These are phyloP conservation scores for Armadillidium nasatum DNA, from an alignment of 1,140 invertebrate genomes.

Conservation along the genomic window DNA sequence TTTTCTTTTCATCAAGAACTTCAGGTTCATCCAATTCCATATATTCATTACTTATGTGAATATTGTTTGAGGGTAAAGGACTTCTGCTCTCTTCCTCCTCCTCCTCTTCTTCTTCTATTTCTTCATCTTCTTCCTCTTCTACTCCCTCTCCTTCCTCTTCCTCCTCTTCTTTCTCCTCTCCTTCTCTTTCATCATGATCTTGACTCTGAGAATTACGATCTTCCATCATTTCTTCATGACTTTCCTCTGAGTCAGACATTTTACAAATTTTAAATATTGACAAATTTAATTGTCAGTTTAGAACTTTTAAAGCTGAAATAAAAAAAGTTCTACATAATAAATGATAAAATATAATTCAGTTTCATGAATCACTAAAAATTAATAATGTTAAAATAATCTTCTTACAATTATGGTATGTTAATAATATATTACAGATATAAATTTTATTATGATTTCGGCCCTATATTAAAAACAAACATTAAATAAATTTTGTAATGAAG, in stretches of 20 bases:
- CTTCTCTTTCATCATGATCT: neutral
- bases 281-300: neutral
- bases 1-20: conserved; percentile 79
- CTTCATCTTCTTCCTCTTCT: neutral
- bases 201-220: neutral
- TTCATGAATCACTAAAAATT: too few relatives aligned
- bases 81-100: neutral
- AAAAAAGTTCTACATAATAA: too few relatives aligned
- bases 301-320: too few relatives aligned
- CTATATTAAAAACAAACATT: too few relatives aligned
- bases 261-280: neutral
- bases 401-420: too few relatives aligned
- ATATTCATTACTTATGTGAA: conserved; percentile 53
- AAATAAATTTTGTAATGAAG: too few relatives aligned
- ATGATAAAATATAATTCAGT: too few relatives aligned
- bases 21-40: conserved; percentile 82
- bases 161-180: neutral
- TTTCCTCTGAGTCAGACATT: neutral
- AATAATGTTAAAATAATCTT: too few relatives aligned
- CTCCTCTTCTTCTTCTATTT: neutral
- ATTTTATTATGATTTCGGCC: too few relatives aligned
- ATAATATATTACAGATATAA: too few relatives aligned
- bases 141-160: neutral
- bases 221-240: neutral
- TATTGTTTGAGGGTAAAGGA: conserved; percentile 22